Conservation (phyloP, 2,888 invertebrate species). For the Orthosia gothica region DNA sequence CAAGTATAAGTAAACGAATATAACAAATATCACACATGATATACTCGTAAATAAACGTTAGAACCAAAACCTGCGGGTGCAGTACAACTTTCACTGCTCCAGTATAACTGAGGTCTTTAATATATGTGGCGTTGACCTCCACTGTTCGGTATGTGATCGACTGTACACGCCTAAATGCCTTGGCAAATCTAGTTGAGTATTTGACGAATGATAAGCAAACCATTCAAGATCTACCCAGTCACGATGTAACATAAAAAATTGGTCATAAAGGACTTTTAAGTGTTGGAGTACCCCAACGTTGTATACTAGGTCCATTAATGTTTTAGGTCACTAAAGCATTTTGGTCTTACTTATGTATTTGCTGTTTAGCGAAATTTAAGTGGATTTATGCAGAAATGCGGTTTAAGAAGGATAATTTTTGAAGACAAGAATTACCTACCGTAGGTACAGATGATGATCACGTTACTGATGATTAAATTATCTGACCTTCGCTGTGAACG, state of each 20-base stretch:
- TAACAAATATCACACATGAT: constrained; percentile 12
- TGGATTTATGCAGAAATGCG: not conserved
- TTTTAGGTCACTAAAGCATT: not conserved
- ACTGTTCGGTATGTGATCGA: constrained; percentile 21
- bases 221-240: constrained; percentile 13
- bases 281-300: constrained; percentile 30
- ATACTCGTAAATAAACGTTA: constrained; percentile 46
- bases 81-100: constrained; percentile 83
- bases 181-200: constrained; percentile 7
- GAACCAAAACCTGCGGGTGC: constrained; percentile 41
- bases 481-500: constrained; percentile 7
- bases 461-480: not conserved
- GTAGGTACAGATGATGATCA: not conserved
- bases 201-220: constrained; percentile 9
- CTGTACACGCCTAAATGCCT: constrained; percentile 21
- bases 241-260: constrained; percentile 12
- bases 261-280: not conserved
- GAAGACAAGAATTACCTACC: not conserved
- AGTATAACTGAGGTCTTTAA: constrained; percentile 59
- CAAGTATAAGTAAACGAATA: not conserved
- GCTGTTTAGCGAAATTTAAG: not conserved
- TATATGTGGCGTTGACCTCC: constrained; percentile 59
- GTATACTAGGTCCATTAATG: constrained; percentile 4
- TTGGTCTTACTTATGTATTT: no score
- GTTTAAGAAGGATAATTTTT: not conserved